Evolutionary conservation across 2,888 invertebrate species (phyloP), one percentile per base, ranked within the genome.

Genomic region (Drosophila anomelani): DNA sequence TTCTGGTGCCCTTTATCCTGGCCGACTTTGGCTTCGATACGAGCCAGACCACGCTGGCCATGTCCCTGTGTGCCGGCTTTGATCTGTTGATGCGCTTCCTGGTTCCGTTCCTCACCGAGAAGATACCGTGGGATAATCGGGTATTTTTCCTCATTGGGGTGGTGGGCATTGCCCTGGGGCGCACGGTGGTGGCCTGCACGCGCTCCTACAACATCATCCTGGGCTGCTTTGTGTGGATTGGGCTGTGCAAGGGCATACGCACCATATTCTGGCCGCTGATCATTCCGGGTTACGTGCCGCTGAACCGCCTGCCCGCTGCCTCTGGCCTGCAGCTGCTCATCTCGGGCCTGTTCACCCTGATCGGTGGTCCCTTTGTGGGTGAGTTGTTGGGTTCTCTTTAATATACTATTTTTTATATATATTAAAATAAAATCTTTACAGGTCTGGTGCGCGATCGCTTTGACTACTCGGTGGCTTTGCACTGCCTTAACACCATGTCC

Each of bases 191-290:
- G 64, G 95, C 95, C 3, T 94, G 95, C 81, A 94, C 94, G 36
- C 94, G 94, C 75, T 93, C 93, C 13, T 95, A 94, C 85, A 83
- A 89, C 13, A 91, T 94, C 2, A 93, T 95, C 0, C 88, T 96
- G 29, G 76, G 93, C 17, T 94, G 95, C 15, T 95, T 95, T 36
- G 93, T 94, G 1, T 93, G 95, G 76, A 94, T 96, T 74, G 96
- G 96, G 0, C 94, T 95, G 67, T 95, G 95, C 23, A 96, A 96
- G 92, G 96, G 95, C 0, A 90, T 96, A 1, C 93, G 96, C 62
- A 96, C 96, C 6, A 95, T 96, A 8, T 96, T 96, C 84, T 95
- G 96, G 94, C 95, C 95, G 0, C 91, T 96, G 6, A 95, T 96
- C 13, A 95, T 96, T 80, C 96, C 96, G 4, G 94, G 94, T 0